Percentiles rank a stretch among this genome's conserved stretches.
phyloP scores from a whole-genome alignment of 2,888 invertebrate genomes.

The Exephanes ischioxanthus region DNA sequence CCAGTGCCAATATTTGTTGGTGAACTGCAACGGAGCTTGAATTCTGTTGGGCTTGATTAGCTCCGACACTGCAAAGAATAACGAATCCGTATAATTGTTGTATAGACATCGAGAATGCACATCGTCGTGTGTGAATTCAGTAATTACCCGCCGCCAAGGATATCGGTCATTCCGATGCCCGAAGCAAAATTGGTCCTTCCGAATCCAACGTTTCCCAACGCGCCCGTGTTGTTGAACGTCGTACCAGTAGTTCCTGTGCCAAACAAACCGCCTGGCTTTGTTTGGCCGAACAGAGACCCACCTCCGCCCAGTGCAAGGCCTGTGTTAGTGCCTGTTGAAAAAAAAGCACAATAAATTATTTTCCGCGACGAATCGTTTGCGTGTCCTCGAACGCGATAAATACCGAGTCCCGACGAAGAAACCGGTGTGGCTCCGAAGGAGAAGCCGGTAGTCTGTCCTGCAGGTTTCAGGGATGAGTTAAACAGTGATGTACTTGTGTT shows the following conservation, averaged over 20 bases:
- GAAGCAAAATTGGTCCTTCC: slow-evolving; percentile 75
- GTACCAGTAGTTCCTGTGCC: slow-evolving; percentile 85
- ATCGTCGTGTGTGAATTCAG: slow-evolving; percentile 45
- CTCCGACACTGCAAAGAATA: slow-evolving; percentile 72
- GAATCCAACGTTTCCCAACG: slow-evolving; percentile 84
- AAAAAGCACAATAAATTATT: not conserved
- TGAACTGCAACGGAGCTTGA: slow-evolving; percentile 86
- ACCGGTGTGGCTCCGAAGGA: slow-evolving; percentile 80
- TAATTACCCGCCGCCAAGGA: slow-evolving; percentile 76
- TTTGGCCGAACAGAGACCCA: slow-evolving; percentile 81
- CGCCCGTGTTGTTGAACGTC: slow-evolving; percentile 85
- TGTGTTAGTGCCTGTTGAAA: slow-evolving; percentile 78
- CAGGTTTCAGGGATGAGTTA: slow-evolving; percentile 85
- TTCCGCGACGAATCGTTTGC: not conserved
- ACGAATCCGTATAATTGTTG: slow-evolving; percentile 21
- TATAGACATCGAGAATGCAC: not conserved
- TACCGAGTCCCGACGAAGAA: slow-evolving; percentile 80
- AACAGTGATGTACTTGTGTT: slow-evolving; percentile 83
- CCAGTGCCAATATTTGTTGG: slow-evolving; percentile 91
- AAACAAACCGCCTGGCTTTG: slow-evolving; percentile 86
- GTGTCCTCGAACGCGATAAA: not conserved
- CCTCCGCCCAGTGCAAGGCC: slow-evolving; percentile 82
- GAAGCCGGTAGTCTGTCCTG: slow-evolving; percentile 82
- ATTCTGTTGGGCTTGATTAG: slow-evolving; percentile 80
- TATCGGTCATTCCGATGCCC: slow-evolving; percentile 75